A percentile compares a stretch with the other conserved stretches of the same genome.
These are phyloP conservation scores for Mesitornis unicolor DNA, from an alignment of 2,113 vertebrate species.

Conservation along the genomic window DNA sequence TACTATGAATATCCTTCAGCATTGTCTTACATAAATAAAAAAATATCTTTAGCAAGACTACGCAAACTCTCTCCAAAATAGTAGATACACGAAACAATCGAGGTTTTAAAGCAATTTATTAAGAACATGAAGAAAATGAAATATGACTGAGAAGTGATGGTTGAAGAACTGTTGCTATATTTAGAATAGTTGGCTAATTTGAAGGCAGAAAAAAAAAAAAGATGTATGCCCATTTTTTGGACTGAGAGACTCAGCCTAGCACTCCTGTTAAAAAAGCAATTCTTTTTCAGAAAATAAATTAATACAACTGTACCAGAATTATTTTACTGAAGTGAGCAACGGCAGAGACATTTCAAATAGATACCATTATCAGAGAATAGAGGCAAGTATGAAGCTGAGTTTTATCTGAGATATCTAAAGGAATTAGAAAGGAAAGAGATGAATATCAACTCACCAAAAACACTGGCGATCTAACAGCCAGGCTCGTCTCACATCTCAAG, in stretches of 20 bases:
- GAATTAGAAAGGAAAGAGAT: neutral
- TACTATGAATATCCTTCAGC: neutral
- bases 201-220: neutral
- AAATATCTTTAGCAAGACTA: neutral
- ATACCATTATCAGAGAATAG: neutral
- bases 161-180: neutral
- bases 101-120: neutral
- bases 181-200: neutral
- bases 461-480: neutral
- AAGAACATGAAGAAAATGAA: neutral
- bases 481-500: conserved; percentile 21
- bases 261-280: neutral
- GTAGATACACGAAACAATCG: neutral
- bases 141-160: neutral
- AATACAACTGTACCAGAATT: neutral
- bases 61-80: neutral
- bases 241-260: neutral
- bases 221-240: neutral
- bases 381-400: neutral
- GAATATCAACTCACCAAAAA: conserved; percentile 62
- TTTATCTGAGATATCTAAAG: neutral
- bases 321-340: neutral
- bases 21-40: neutral
- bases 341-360: neutral
- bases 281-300: neutral